phyloP scores from a whole-genome alignment of 2,113 vertebrate species.

The Pedionomus torquatus region DNA sequence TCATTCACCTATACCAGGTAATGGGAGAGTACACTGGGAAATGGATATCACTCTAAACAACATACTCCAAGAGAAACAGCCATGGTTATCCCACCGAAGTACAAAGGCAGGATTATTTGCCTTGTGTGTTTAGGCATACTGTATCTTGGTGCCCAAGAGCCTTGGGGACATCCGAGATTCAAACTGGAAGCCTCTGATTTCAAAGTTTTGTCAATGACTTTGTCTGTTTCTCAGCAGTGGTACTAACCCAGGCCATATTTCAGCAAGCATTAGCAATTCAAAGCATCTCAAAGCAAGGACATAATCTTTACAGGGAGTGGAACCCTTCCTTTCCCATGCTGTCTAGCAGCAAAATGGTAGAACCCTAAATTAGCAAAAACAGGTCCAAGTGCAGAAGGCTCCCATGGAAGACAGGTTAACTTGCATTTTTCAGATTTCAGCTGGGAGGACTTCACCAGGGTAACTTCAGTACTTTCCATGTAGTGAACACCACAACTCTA shows the following conservation, averaged over 20 bases:
- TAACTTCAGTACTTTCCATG: not conserved
- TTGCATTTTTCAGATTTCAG: not conserved
- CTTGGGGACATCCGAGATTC: not conserved
- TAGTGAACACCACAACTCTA: not conserved
- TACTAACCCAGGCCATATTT: not conserved
- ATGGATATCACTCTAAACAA: not conserved
- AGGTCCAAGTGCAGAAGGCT: not conserved
- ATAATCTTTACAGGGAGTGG: not conserved
- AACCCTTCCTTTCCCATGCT: not conserved
- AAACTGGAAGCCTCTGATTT: not conserved
- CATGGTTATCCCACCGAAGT: not conserved
- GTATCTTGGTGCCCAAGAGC: not conserved
- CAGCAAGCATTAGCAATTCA: not conserved
- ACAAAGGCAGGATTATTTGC: not conserved
- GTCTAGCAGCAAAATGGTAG: not conserved
- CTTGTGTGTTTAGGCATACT: not conserved
- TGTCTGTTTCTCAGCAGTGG: not conserved
- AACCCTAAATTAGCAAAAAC: not conserved
- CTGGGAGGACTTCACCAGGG: not conserved
- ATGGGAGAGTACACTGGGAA: not conserved
- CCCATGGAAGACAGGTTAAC: not conserved
- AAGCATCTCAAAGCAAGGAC: not conserved
- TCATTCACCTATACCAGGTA: rapidly evolving
- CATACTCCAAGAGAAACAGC: not conserved
- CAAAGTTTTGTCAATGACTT: not conserved